These are phyloP conservation scores for Halichoerus grypus DNA, from an alignment of 2,113 vertebrate species.

Conservation along the genomic window DNA sequence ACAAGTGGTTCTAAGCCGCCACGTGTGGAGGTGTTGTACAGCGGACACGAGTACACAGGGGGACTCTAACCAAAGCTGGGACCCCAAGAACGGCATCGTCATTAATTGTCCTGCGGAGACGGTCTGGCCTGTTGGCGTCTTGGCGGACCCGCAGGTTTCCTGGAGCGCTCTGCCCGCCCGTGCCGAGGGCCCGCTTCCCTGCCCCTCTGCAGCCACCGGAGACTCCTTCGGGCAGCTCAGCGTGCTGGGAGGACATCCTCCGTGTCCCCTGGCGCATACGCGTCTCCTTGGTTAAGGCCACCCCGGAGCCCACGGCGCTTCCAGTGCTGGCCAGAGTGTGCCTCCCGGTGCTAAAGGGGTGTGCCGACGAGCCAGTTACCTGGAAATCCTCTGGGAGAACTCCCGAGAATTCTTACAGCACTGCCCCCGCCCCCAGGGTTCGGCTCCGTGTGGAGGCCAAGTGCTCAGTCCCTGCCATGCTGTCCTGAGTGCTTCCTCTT, in stretches of 20 bases:
- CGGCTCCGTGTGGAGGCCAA: not conserved
- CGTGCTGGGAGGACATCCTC: accelerated
- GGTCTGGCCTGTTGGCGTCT: not conserved
- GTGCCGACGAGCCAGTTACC: accelerated
- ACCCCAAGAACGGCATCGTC: accelerated
- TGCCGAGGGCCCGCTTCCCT: not conserved
- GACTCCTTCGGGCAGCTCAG: not conserved
- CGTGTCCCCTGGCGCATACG: not conserved
- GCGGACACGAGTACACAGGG: accelerated
- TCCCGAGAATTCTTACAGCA: no score
- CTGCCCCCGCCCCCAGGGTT: not conserved
- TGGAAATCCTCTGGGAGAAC: not conserved
- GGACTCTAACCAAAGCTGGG: accelerated
- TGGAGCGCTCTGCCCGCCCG: no score
- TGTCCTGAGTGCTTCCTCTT: accelerated
- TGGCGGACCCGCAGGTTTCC: accelerated
- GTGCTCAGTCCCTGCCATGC: not conserved
- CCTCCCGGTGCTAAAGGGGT: accelerated
- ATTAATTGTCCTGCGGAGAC: not conserved
- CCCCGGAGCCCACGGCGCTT: accelerated
- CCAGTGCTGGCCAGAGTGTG: not conserved
- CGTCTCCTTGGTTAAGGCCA: not conserved
- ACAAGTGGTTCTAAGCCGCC: not conserved
- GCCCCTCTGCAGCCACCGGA: accelerated
- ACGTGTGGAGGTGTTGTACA: accelerated